Evolutionary conservation across 2,797 vertebrate genomes (phyloP).

Genomic region (Gallinago stenura): DNA sequence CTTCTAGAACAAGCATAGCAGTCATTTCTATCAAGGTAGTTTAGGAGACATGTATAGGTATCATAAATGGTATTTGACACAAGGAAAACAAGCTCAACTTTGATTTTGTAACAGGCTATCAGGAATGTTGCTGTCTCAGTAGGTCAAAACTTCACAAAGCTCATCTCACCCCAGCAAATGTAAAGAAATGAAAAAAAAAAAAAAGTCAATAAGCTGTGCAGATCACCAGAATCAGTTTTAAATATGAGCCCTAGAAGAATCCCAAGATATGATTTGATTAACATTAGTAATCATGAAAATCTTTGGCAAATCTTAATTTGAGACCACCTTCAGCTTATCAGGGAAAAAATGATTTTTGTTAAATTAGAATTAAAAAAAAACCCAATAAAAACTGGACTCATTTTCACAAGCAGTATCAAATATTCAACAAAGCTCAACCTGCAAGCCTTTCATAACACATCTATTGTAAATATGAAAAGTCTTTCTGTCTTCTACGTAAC

Average conservation of each 20-base stretch:
- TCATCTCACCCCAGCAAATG: neutral
- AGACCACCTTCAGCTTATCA: neutral
- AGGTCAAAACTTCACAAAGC: neutral
- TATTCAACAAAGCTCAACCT: neutral
- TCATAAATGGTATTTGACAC: neutral
- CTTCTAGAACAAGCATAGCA: neutral
- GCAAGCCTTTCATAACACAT: neutral
- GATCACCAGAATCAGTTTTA: neutral
- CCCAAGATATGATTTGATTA: neutral
- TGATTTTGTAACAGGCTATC: neutral
- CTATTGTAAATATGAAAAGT: neutral
- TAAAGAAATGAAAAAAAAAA: neutral
- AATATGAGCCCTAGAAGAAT: neutral
- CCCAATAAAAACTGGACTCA: neutral
- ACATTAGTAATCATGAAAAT: neutral
- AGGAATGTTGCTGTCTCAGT: neutral
- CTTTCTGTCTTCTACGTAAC: neutral
- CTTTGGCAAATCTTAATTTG: neutral
- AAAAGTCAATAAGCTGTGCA: neutral
- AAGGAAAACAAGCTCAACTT: neutral
- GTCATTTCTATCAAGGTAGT: neutral
- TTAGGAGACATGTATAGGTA: neutral
- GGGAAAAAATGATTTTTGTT: neutral
- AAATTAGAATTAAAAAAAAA: neutral
- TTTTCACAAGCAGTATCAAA: neutral